phyloP scores from a whole-genome alignment of 2,113 vertebrate species.

The Anthoscopus minutus region DNA sequence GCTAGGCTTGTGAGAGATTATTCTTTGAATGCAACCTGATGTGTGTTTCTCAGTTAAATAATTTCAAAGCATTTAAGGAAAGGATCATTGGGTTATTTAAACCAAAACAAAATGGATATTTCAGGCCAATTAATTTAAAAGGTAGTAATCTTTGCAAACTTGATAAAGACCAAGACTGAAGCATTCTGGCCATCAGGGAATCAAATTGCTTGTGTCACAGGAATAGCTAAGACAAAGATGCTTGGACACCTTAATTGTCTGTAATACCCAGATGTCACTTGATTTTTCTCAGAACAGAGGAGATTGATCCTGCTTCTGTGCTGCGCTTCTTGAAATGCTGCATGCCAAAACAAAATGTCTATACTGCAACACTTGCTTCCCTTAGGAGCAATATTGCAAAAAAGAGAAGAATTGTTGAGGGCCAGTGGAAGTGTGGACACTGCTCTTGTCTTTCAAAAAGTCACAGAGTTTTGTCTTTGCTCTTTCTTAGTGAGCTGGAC shows the following conservation, averaged over 20 bases:
- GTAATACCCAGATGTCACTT: not conserved
- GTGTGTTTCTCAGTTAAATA: not conserved
- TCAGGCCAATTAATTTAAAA: not conserved
- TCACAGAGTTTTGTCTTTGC: not conserved
- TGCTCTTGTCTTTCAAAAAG: not conserved
- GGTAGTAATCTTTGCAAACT: not conserved
- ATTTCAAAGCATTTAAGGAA: not conserved
- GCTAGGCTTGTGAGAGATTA: not conserved
- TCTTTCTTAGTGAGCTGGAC: slow-evolving; percentile 81
- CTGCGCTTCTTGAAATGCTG: not conserved
- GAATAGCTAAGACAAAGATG: not conserved
- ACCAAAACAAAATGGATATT: not conserved
- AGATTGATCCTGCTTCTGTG: not conserved
- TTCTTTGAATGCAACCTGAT: not conserved
- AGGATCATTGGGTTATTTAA: not conserved
- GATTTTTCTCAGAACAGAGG: not conserved
- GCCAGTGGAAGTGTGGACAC: not conserved
- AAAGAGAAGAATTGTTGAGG: not conserved
- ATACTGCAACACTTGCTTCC: not conserved
- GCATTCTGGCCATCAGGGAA: not conserved
- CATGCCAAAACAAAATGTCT: not conserved
- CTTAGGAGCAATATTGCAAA: not conserved
- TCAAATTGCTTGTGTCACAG: not conserved
- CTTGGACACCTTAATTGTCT: not conserved
- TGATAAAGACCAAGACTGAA: not conserved